These are phyloP conservation scores for Drosophila parthenogenetica DNA, from an alignment of 2,888 invertebrate genomes.

Conservation along the genomic window DNA sequence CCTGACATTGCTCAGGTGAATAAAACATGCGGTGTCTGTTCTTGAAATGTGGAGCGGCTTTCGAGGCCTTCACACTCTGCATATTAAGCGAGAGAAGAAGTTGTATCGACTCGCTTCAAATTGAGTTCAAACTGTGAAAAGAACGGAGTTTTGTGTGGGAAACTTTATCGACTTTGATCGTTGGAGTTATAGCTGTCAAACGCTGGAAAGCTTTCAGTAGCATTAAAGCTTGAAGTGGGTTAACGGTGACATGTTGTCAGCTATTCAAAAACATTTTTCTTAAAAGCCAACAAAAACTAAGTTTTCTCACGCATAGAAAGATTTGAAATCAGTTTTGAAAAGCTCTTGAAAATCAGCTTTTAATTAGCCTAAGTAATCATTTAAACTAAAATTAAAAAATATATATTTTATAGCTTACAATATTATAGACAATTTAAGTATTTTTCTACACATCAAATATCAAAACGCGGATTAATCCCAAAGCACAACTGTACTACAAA, in stretches of 20 bases:
- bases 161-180: constrained; percentile 43
- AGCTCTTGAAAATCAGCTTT: neutral
- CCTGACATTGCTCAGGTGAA: constrained; percentile 72
- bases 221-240: constrained; percentile 7
- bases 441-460: no score
- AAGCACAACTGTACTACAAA: constrained; percentile 4
- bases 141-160: constrained; percentile 28
- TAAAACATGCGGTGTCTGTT: constrained; percentile 65
- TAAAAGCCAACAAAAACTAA: neutral
- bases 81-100: constrained; percentile 51
- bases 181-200: constrained; percentile 22
- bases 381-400: no score
- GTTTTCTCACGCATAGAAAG: constrained; percentile 3
- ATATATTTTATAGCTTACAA: no score
- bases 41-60: constrained; percentile 68
- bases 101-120: no score
- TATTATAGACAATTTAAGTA: no score
- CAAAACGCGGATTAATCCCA: constrained; percentile 8
- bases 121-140: no score
- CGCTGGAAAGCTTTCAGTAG: constrained; percentile 13
- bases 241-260: constrained; percentile 11
- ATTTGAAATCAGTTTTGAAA: neutral
- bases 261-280: neutral
- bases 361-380: no score
- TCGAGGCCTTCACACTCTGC: constrained; percentile 59